phyloP scores from a whole-genome alignment of 2,888 invertebrate genomes.

The Liopterus haemorrhoidalis region DNA sequence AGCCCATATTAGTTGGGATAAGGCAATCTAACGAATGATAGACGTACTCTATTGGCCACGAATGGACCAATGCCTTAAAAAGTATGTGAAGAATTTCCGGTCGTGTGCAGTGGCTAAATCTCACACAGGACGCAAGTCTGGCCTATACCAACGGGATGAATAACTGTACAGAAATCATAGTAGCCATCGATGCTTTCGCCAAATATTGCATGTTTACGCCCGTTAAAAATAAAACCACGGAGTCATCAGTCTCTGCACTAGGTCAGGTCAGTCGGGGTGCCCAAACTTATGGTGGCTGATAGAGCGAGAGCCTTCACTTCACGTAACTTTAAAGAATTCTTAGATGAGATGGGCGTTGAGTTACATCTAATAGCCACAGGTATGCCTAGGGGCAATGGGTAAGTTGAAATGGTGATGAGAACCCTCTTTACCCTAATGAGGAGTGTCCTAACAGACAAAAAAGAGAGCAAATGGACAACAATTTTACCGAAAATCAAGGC shows the following conservation, averaged over 20 bases:
- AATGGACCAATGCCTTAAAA: slow-evolving; percentile 1
- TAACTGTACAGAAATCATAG: slow-evolving; percentile 22
- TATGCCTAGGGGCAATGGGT: slow-evolving; percentile 26
- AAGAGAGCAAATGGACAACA: slow-evolving; percentile 18
- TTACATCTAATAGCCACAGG: slow-evolving; percentile 27
- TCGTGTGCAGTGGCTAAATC: slow-evolving; percentile 28
- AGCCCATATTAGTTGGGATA: slow-evolving; percentile 17
- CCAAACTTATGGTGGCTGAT: slow-evolving; percentile 22
- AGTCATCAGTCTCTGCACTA: slow-evolving; percentile 22
- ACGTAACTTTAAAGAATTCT: slow-evolving; percentile 16
- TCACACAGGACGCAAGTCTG: slow-evolving; percentile 28
- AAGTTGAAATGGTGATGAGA: slow-evolving; percentile 17
- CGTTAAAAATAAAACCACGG: slow-evolving; percentile 26
- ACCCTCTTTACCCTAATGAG: slow-evolving; percentile 23
- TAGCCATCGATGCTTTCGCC: slow-evolving; percentile 30
- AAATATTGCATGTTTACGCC: slow-evolving; percentile 25
- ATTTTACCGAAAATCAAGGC: slow-evolving; percentile 16
- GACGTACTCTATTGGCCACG: slow-evolving; percentile 4
- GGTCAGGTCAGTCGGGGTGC: slow-evolving; percentile 20
- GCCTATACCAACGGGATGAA: slow-evolving; percentile 27
- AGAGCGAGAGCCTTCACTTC: slow-evolving; percentile 26
- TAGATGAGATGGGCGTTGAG: slow-evolving; percentile 11
- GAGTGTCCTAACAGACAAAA: slow-evolving; percentile 15
- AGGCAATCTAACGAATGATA: slow-evolving; percentile 13
- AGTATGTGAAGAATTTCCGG: slow-evolving; percentile 22